Percentiles rank a stretch among this genome's conserved stretches.
phyloP scores from a whole-genome alignment of 1,140 invertebrate genomes.

The Pogonognathellus flavescens region DNA sequence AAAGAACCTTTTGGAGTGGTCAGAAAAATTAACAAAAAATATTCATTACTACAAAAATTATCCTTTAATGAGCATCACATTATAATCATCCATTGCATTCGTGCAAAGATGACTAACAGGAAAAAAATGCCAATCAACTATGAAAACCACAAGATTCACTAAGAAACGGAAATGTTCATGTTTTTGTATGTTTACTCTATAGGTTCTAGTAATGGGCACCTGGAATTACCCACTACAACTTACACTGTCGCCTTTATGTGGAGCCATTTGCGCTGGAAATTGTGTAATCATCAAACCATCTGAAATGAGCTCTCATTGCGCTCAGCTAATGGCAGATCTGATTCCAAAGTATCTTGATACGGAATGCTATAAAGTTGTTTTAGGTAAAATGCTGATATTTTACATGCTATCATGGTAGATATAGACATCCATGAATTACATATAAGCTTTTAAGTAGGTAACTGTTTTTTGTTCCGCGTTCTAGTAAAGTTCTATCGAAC shows the following conservation, averaged over 20 bases:
- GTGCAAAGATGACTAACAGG: too few relatives aligned
- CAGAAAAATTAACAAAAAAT: neutral
- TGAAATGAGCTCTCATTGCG: constrained; percentile 86
- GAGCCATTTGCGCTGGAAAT: constrained; percentile 78
- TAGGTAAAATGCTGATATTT: neutral
- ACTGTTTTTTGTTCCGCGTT: too few relatives aligned
- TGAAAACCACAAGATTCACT: too few relatives aligned
- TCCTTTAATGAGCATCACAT: too few relatives aligned
- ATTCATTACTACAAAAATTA: too few relatives aligned
- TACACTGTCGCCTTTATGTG: constrained; percentile 74
- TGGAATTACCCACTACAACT: constrained; percentile 83
- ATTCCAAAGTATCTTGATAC: constrained; percentile 91
- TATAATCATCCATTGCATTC: too few relatives aligned
- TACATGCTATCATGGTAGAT: too few relatives aligned
- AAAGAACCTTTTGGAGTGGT: constrained; percentile 59
- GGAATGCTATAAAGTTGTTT: constrained; percentile 71
- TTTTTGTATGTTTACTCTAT: neutral
- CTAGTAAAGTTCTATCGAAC: too few relatives aligned
- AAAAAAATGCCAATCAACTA: too few relatives aligned
- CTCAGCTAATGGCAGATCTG: constrained; percentile 81
- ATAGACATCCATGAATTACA: too few relatives aligned
- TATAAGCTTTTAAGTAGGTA: too few relatives aligned
- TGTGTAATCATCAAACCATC: constrained; percentile 77
- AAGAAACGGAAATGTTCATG: too few relatives aligned
- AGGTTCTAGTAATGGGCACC: constrained; percentile 75